Evolutionary conservation across 2,113 vertebrate genomes (phyloP).

Genomic region (Cavia porcellus): DNA sequence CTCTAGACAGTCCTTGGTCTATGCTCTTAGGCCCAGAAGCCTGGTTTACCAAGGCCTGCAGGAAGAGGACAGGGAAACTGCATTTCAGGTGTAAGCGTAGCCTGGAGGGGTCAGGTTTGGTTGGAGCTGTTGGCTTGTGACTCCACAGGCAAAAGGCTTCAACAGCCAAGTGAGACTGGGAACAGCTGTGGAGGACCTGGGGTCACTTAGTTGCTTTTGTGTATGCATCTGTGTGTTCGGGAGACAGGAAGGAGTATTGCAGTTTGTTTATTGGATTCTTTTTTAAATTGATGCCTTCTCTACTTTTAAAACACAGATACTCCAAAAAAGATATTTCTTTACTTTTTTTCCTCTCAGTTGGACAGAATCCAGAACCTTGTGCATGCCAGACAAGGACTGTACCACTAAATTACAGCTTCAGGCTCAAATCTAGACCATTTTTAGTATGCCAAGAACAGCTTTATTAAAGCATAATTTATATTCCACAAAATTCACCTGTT

Average conservation of each 20-base stretch:
- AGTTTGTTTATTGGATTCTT: background rate
- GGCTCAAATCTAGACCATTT: background rate
- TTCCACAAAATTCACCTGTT: background rate
- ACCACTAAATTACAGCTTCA: background rate
- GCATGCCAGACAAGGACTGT: background rate
- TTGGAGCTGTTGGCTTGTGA: background rate
- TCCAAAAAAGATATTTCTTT: background rate
- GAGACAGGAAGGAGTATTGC: background rate
- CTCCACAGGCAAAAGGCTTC: background rate
- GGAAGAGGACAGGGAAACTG: background rate
- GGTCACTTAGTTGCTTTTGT: background rate
- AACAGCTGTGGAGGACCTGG: background rate
- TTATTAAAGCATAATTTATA: background rate
- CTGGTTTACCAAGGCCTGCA: background rate
- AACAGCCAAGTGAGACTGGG: background rate
- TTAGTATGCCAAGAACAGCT: background rate
- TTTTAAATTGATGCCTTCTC: background rate
- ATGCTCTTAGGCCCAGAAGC: background rate
- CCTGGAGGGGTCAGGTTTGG: background rate
- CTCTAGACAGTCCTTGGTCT: background rate
- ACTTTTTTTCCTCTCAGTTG: background rate
- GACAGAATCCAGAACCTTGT: background rate
- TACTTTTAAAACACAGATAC: background rate
- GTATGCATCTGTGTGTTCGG: background rate
- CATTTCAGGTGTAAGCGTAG: background rate